Percentiles rank a stretch among this genome's conserved stretches.
These are phyloP conservation scores for Lepidochrysops patricia DNA, from an alignment of 2,888 invertebrate species.

Conservation along the genomic window DNA sequence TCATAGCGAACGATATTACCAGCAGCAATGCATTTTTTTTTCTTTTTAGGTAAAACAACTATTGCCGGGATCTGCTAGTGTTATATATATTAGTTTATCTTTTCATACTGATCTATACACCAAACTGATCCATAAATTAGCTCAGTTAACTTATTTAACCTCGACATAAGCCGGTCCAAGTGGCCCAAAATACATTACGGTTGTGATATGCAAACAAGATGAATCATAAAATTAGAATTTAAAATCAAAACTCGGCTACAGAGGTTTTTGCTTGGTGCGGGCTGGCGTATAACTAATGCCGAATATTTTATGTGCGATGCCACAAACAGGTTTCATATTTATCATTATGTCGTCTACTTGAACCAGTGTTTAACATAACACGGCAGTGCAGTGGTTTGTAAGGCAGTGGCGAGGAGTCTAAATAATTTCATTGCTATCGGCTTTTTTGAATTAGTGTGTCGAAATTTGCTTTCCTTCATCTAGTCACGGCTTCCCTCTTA, in stretches of 20 bases:
- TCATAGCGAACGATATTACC: too few relatives aligned
- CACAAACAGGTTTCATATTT: slow-evolving; percentile 54
- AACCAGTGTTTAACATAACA: slow-evolving; percentile 25
- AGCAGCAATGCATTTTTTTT: too few relatives aligned
- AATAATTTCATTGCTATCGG: too few relatives aligned
- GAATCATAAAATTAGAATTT: slow-evolving; percentile 69
- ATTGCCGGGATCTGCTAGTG: too few relatives aligned
- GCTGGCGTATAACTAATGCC: slow-evolving; percentile 51
- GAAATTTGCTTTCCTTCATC: too few relatives aligned
- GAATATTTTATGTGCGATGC: slow-evolving; percentile 56
- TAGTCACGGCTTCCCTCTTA: too few relatives aligned
- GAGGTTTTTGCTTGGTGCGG: slow-evolving; percentile 53
- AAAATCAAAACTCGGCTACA: slow-evolving; percentile 62
- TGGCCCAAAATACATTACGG: slow-evolving; percentile 34
- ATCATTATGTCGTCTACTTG: slow-evolving; percentile 42
- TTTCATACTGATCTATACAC: too few relatives aligned
- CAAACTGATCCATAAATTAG: too few relatives aligned
- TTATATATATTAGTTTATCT: too few relatives aligned
- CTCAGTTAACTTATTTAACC: neutral
- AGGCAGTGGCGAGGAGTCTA: too few relatives aligned
- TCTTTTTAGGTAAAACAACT: too few relatives aligned
- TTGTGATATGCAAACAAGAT: slow-evolving; percentile 52
- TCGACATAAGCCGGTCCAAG: slow-evolving; percentile 13
- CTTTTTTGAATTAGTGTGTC: too few relatives aligned
- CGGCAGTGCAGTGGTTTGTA: neutral